Evolutionary conservation across 1,140 invertebrate genomes (phyloP).

Genomic region (Listronotus oregonensis): DNA sequence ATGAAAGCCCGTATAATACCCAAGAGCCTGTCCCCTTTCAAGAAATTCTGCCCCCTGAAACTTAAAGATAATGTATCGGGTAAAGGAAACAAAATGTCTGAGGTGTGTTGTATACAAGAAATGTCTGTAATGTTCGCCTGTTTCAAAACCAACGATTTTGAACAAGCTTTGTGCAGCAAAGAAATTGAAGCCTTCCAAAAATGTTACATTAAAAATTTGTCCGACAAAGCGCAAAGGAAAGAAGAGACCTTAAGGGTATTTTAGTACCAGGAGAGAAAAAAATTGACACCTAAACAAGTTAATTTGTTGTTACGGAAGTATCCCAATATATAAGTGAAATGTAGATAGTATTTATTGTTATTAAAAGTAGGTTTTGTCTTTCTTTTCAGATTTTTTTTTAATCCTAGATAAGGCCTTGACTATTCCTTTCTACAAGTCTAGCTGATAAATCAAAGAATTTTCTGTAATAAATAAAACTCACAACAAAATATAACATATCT

Average conservation of each 20-base stretch:
- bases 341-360: too few relatives aligned
- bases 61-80: slow-evolving; percentile 70
- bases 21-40: slow-evolving; percentile 68
- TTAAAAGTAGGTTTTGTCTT: neutral
- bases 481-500: too few relatives aligned
- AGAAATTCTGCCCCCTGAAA: slow-evolving; percentile 66
- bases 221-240: slow-evolving; percentile 54
- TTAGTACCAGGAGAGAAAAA: slow-evolving; percentile 60
- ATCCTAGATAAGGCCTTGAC: too few relatives aligned
- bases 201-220: slow-evolving; percentile 65
- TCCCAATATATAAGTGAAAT: slow-evolving; percentile 55
- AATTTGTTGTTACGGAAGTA: slow-evolving; percentile 61
- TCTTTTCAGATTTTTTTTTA: too few relatives aligned
- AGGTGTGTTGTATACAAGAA: slow-evolving; percentile 73
- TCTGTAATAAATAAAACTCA: too few relatives aligned
- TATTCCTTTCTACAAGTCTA: too few relatives aligned
- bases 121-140: slow-evolving; percentile 75
- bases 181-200: slow-evolving; percentile 69
- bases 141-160: slow-evolving; percentile 71
- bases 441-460: too few relatives aligned
- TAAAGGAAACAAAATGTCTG: slow-evolving; percentile 64
- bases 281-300: slow-evolving; percentile 61
- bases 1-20: slow-evolving; percentile 49
- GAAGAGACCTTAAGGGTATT: slow-evolving; percentile 60
- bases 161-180: slow-evolving; percentile 66